These are phyloP conservation scores for Micrastur ruficollis DNA, from an alignment of 2,797 vertebrate genomes.

Conservation along the genomic window DNA sequence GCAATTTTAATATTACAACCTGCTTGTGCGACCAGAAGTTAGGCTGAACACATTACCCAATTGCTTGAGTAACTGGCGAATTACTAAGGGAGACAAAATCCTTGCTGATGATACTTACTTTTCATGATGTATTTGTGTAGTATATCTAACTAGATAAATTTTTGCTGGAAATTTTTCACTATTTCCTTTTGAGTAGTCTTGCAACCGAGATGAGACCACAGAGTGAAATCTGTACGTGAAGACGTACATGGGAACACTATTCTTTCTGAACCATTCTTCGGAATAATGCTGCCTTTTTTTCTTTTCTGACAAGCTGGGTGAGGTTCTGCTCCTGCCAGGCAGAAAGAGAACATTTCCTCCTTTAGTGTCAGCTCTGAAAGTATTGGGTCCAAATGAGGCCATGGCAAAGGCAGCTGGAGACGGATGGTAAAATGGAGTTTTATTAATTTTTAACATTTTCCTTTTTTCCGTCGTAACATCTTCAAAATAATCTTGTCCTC, in stretches of 20 bases:
- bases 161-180: neutral
- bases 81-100: neutral
- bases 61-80: neutral
- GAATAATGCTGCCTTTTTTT: neutral
- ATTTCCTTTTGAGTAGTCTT: neutral
- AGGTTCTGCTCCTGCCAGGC: neutral
- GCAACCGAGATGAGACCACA: neutral
- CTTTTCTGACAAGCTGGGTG: neutral
- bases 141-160: neutral
- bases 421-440: neutral
- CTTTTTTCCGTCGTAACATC: neutral
- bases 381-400: neutral
- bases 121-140: neutral
- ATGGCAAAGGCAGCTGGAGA: neutral
- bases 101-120: neutral
- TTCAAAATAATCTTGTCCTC: neutral
- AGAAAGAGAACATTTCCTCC: neutral
- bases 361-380: neutral
- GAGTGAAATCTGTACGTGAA: neutral
- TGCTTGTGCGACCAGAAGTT: neutral
- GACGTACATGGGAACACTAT: neutral
- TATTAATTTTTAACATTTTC: neutral
- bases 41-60: neutral
- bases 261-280: neutral
- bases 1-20: neutral